Evolutionary conservation across 2,888 invertebrate species (phyloP).

Genomic region (Ichneumon xanthorius): DNA sequence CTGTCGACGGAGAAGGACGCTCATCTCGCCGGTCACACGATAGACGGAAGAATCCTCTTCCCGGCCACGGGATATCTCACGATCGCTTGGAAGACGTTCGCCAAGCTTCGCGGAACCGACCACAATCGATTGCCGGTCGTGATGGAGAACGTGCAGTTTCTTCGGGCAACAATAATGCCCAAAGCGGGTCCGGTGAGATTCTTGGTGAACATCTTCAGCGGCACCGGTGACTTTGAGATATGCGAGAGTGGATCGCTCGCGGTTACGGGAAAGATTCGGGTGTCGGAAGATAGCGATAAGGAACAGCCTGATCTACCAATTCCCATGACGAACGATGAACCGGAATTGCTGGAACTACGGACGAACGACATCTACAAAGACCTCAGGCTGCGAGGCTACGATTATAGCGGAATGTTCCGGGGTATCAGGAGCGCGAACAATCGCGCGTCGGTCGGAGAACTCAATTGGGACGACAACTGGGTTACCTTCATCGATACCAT

Average conservation of each 20-base stretch:
- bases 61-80: slow-evolving; percentile 97
- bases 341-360: slow-evolving; percentile 86
- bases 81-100: slow-evolving; percentile 94
- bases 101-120: slow-evolving; percentile 91
- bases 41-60: slow-evolving; percentile 97
- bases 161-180: slow-evolving; percentile 96
- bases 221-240: slow-evolving; percentile 95
- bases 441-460: slow-evolving; percentile 89
- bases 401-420: slow-evolving; percentile 93
- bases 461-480: slow-evolving; percentile 97
- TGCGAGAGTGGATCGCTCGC: slow-evolving; percentile 94
- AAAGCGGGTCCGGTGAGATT: slow-evolving; percentile 93
- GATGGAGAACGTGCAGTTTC: slow-evolving; percentile 96
- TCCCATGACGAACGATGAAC: slow-evolving; percentile 81
- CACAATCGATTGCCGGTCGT: slow-evolving; percentile 93
- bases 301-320: slow-evolving; percentile 88
- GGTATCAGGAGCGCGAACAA: slow-evolving; percentile 92
- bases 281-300: slow-evolving; percentile 88
- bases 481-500: slow-evolving; percentile 98
- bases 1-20: slow-evolving; percentile 90
- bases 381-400: slow-evolving; percentile 93
- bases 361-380: slow-evolving; percentile 94
- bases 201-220: slow-evolving; percentile 93
- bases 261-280: slow-evolving; percentile 91
- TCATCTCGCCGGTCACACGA: slow-evolving; percentile 94